These are phyloP conservation scores for Cryptomyrus ogoouensis DNA, from an alignment of 2,113 vertebrate genomes.

Conservation along the genomic window DNA sequence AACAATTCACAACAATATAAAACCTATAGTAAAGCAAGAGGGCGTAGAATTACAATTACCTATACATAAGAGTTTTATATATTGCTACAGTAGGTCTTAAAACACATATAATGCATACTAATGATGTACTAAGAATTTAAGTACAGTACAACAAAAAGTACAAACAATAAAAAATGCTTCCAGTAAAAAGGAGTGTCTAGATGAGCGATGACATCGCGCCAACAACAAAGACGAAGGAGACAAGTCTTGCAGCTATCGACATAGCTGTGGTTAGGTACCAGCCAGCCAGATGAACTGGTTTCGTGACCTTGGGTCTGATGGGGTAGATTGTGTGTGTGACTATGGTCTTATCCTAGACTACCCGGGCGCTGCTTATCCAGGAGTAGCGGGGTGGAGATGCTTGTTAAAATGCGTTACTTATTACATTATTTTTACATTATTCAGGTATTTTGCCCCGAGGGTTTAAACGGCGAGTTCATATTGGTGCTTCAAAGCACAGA, in stretches of 20 bases:
- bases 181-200: not conserved
- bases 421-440: not conserved
- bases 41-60: not conserved
- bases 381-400: not conserved
- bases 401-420: not conserved
- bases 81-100: not conserved
- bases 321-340: not conserved
- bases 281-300: not conserved
- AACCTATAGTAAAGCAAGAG: not conserved
- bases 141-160: not conserved
- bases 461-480: not conserved
- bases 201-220: not conserved
- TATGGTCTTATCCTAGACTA: not conserved
- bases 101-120: not conserved
- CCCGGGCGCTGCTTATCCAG: not conserved
- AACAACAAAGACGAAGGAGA: not conserved
- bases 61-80: not conserved
- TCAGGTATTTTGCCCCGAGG: not conserved
- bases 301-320: not conserved
- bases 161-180: not conserved
- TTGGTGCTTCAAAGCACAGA: not conserved
- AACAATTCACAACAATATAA: not conserved
- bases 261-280: not conserved
- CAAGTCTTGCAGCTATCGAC: not conserved
- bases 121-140: conserved; percentile 2